Conservation (phyloP, 2,113 vertebrate genomes). For the Nipponia nippon region DNA sequence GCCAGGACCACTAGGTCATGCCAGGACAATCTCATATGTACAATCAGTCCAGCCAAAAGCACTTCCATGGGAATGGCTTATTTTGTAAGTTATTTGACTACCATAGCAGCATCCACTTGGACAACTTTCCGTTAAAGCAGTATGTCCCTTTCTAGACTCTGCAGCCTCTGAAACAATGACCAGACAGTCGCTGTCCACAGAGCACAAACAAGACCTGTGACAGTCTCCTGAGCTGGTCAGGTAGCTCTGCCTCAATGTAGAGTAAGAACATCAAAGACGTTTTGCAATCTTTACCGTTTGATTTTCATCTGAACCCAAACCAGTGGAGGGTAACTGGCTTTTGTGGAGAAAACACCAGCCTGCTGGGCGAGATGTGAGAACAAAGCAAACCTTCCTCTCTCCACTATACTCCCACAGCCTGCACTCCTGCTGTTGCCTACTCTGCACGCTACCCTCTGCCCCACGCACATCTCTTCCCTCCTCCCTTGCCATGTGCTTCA, state of each 20-base stretch:
- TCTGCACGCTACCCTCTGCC: neutral
- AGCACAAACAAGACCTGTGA: neutral
- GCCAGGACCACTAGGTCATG: neutral
- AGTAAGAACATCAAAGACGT: neutral
- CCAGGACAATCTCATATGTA: neutral
- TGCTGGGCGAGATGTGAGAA: fast-evolving
- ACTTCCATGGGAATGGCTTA: neutral
- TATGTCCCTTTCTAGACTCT: neutral
- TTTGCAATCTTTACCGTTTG: neutral
- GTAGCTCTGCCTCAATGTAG: neutral
- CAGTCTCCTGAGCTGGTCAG: neutral
- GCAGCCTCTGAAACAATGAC: neutral
- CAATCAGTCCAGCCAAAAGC: neutral
- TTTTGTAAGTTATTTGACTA: neutral
- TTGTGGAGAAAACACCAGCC: neutral
- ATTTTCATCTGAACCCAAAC: neutral
- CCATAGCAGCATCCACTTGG: neutral
- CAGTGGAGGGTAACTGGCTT: neutral
- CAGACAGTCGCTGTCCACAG: neutral
- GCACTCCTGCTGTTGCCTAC: neutral
- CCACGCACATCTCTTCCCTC: neutral
- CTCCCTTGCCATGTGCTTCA: neutral
- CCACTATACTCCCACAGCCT: neutral
- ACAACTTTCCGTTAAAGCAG: neutral
- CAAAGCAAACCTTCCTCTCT: neutral